Evolutionary conservation across 2,113 vertebrate genomes (phyloP), one percentile per base, ranked within the genome.

Genomic region (Drymodes brunneopygia): DNA sequence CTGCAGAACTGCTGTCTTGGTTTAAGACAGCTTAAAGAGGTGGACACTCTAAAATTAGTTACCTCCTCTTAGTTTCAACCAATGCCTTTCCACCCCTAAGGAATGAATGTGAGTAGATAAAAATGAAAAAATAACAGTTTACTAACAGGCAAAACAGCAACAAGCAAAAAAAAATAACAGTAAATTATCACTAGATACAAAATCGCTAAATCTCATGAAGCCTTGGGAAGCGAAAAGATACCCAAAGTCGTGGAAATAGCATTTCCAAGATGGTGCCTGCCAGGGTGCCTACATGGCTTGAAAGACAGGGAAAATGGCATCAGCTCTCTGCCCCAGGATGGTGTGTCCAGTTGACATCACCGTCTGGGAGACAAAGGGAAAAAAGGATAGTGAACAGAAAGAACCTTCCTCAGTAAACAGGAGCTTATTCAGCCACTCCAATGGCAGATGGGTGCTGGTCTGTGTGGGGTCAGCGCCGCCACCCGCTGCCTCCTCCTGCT

Each of bases 31-130:
- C 29, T 35, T 31, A 42, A 36, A 35, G 31, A 36, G 21, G 11
- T 31, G 33, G 17, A 10, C 2, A 8, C 31, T 42, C 8, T 36
- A 44, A 77, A 77, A 33, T 58, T 4, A 31, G 31, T 67, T 44
- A 44, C 4, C 11, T 44, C 11, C 22, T 77, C 33, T 60, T 58
- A 15, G 15, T 29, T 74, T 42, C 51, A 57, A 4, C 27, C 21
- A 50, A 31, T 58, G 9, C 3, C 9, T 58, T 86, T 75, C 31
- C 11, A 58, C 17, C 27, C 5, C 12, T 44, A 36, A 51, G 18
- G 62, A 60, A 33, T 0, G 0, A 44, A 36, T 44, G 15, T 0
- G 0, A 36, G 27, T 60, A 27, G 33, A 18, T 35, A 1, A 9
- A 51, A 67, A 14, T 51, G 36, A 31, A 44, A 54, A 50, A 44